phyloP scores from a whole-genome alignment of 2,888 invertebrate species.

The Leistus spinibarbis region DNA sequence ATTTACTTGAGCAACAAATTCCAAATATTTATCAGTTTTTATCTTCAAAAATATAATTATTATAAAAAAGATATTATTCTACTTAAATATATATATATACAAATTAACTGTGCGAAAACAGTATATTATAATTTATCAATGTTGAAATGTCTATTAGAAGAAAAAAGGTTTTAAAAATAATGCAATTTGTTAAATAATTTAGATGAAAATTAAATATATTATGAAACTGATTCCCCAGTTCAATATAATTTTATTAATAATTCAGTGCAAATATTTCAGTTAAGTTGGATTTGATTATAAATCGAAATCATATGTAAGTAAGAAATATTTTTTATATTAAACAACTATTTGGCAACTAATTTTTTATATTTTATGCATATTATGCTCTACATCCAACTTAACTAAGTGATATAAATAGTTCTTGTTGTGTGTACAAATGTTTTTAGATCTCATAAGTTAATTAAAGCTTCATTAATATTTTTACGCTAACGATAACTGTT shows the following conservation, averaged over 20 bases:
- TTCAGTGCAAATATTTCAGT: neutral
- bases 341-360: neutral
- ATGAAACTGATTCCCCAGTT: neutral
- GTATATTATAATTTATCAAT: neutral
- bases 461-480: neutral
- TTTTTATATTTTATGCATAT: neutral
- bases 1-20: neutral
- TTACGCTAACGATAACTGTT: neutral
- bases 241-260: neutral
- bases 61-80: neutral
- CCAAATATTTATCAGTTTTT: neutral
- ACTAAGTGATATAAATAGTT: neutral
- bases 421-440: neutral
- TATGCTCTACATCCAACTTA: neutral
- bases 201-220: neutral
- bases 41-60: neutral
- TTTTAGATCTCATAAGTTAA: neutral
- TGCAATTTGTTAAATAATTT: neutral
- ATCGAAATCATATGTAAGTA: neutral
- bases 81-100: neutral
- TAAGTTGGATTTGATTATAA: neutral
- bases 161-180: neutral
- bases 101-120: neutral
- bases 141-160: neutral
- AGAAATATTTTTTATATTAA: neutral